Evolutionary conservation across 2,113 vertebrate genomes (phyloP).

Genomic region (Indicator indicator): DNA sequence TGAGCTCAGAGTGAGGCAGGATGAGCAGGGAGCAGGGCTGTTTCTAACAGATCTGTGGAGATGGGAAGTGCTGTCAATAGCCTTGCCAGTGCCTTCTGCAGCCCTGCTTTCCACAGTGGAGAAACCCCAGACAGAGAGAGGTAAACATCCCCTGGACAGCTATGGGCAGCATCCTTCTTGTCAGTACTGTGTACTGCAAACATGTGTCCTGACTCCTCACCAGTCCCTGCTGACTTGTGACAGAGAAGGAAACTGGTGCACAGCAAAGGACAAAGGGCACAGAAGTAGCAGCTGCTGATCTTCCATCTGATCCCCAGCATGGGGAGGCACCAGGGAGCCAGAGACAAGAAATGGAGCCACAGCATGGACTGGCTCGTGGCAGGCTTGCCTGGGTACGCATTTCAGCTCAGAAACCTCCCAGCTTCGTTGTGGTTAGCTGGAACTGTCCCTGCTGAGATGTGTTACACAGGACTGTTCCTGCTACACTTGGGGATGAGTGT

Average conservation of each 20-base stretch:
- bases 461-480: neutral
- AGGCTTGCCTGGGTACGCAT: rapidly evolving
- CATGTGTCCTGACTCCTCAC: neutral
- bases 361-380: rapidly evolving
- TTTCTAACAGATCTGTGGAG: neutral
- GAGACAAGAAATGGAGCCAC: neutral
- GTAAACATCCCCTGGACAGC: neutral
- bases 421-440: neutral
- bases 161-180: neutral
- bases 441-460: neutral
- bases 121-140: neutral
- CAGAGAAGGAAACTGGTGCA: neutral
- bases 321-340: neutral
- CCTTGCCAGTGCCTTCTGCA: neutral
- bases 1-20: neutral
- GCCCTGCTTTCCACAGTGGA: neutral
- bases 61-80: neutral
- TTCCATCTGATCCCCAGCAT: neutral
- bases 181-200: neutral
- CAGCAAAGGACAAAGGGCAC: neutral
- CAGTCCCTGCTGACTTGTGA: rapidly evolving
- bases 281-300: neutral
- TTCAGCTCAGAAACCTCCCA: neutral
- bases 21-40: neutral
- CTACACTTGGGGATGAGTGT: neutral